Base-by-base conservation (phyloP, 2,888 invertebrate species). In the Mamestra brassicae region DNA sequence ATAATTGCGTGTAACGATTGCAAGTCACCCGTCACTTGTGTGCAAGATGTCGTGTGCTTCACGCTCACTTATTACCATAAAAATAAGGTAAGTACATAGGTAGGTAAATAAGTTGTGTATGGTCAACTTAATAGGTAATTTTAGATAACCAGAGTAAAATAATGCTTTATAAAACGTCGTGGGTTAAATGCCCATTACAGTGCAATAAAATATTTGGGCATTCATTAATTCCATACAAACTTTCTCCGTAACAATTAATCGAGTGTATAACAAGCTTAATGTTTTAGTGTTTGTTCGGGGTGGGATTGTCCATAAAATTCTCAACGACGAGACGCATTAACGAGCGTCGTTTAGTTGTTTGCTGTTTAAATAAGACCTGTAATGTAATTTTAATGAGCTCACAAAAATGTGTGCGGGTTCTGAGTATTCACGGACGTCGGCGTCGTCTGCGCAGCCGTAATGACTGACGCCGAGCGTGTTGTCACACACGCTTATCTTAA, bases 351-450 rank as follows among this genome's bases (percentile, higher is more conserved):
- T 95, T 95, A 95, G 94, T 94, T 94, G 95, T 95, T 95, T 95
- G 95, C 95, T 93, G 93, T 94, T 94, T 94, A 95, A 95, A 95
- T 95, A 95, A 94, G 92, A 93, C 93, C 92, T 94, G 94, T 95
- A 95, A 96, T 95, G 95, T 95, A 92, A 95, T 95, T 95, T 96
- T 95, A 95, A 96, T 95, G 95, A 95, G 94, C 93, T 94, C 93
- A 94, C 94, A 94, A 95, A 95, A 94, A 95, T 94, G 94, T 94
- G 92, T 93, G 91, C 92, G 83, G 87, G 89, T 91, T 90, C 89
- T 85, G 87, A 91, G 91, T 89, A 90, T 87, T 86, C 83, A 82
- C 80, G 83, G 87, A 83, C 74, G 80, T 64, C 76, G 74, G 42
- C 78, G 60, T 42, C 61, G 61, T 76, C 89, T 86, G 72, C 83